Evolutionary conservation across 2,888 invertebrate genomes (phyloP), one percentile per base, ranked within the genome.

Genomic region (Eueremaeus valkanovi): DNA sequence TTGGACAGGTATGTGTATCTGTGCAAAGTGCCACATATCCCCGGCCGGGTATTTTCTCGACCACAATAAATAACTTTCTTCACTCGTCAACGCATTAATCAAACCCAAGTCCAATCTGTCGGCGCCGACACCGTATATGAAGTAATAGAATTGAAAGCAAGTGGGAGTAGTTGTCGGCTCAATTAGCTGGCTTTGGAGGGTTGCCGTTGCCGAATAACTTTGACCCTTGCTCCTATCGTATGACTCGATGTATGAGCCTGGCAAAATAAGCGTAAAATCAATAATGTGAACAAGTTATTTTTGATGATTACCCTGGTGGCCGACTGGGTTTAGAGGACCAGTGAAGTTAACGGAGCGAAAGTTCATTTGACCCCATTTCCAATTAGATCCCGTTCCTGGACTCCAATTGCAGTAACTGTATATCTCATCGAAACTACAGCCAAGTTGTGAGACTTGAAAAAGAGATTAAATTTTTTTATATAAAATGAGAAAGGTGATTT

Each of bases 81-180:
- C 45, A 45, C 18, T 13, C 16, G 45, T 45, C 11, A 2, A 16
- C 16, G 18, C 18, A 45, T 45, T 45, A 9, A 45, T 13, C 3
- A 16, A 3, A 27, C 3, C 24, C 13, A 55, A 55, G 11, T 18
- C 55, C 1, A 55, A 8, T 27, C 55, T 9, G 2, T 27, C 24
- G 55, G 24, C 55, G 24, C 27, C 27, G 1, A 55, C 55, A 3
- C 55, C 55, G 13, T 55, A 27, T 21, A 21, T 55, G 24, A 27
- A 55, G 24, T 55, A 55, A 55, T 55, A 21, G 27, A 55, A 55
- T 21, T 55, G 55, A 55, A 55, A 55, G 24, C 55, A 55, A 11
- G 55, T 27, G 11, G 11, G 3, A 27, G n/a, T 55, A 6, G 3
- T 21, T 18, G n/a, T 21, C 1, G 55, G 16, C 11, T 55, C 55